Conservation (phyloP, 2,888 invertebrate species). For the Nomada ruficornis region DNA sequence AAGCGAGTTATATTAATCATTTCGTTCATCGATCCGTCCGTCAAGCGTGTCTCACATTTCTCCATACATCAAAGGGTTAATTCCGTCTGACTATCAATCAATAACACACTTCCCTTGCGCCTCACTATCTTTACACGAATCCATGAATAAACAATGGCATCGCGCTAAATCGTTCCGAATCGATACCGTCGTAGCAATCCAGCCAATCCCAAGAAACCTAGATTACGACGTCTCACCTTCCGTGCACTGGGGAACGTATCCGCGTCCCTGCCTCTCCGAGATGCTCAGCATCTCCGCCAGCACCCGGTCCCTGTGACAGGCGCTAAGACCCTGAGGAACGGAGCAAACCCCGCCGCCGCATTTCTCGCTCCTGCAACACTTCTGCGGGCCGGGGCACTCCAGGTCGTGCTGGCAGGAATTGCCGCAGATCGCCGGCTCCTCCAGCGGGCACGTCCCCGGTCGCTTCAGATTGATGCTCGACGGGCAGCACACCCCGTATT, state of each 20-base stretch:
- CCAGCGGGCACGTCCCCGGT: constrained; percentile 89
- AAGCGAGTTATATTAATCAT: too few species aligned
- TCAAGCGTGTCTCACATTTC: too few species aligned
- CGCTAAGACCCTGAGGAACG: constrained; percentile 89
- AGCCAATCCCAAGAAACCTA: neutral
- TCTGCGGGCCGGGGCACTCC: constrained; percentile 92
- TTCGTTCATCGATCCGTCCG: too few species aligned
- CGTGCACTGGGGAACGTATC: constrained; percentile 93
- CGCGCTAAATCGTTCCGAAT: too few species aligned
- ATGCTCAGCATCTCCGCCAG: constrained; percentile 91
- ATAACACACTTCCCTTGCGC: too few species aligned
- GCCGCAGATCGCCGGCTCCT: constrained; percentile 79
- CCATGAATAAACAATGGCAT: too few species aligned
- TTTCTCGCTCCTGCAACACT: constrained; percentile 91
- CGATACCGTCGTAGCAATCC: too few species aligned
- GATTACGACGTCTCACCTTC: constrained; percentile 76
- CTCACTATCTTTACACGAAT: too few species aligned
- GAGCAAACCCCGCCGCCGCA: constrained; percentile 90
- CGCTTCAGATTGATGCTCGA: constrained; percentile 91
- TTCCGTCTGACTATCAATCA: too few species aligned
- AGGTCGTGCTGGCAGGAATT: constrained; percentile 89
- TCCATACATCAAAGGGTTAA: too few species aligned
- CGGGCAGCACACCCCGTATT: constrained; percentile 95
- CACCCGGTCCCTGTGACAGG: constrained; percentile 91
- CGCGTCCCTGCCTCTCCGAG: constrained; percentile 92